A percentile compares a stretch with the other conserved stretches of the same genome.
phyloP scores from a whole-genome alignment of 2,888 invertebrate species.

The Epinotia bilunana region DNA sequence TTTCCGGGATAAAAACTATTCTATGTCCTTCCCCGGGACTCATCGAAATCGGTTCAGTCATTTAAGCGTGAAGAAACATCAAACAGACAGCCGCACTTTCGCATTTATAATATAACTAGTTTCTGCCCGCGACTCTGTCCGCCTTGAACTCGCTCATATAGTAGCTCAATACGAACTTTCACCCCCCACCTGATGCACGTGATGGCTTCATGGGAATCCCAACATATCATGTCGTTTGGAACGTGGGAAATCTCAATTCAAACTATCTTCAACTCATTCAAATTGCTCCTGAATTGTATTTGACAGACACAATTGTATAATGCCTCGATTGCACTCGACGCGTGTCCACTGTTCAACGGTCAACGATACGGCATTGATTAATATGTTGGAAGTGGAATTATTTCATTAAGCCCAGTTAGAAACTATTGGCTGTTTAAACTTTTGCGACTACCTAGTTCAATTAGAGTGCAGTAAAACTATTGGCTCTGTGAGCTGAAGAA shows the following conservation, averaged over 20 bases:
- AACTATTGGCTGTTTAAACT: neutral
- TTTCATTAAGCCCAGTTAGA: slow-evolving; percentile 6
- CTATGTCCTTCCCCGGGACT: no score
- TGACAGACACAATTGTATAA: slow-evolving; percentile 59
- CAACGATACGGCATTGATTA: slow-evolving; percentile 6
- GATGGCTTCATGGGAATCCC: neutral
- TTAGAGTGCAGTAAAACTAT: neutral
- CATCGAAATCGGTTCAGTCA: no score
- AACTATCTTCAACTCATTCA: slow-evolving; percentile 17
- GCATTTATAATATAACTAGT: no score
- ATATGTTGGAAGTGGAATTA: slow-evolving; percentile 20
- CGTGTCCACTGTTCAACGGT: slow-evolving; percentile 10
- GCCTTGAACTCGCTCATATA: no score
- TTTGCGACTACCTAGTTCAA: neutral
- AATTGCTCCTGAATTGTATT: slow-evolving; percentile 52
- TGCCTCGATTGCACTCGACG: slow-evolving; percentile 31
- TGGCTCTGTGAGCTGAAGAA: no score
- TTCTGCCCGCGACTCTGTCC: no score
- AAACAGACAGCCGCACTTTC: no score
- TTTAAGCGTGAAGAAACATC: no score
- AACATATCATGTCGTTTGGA: neutral
- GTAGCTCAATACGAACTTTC: no score
- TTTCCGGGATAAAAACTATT: no score
- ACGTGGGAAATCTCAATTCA: slow-evolving; percentile 21
- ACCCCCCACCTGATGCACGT: no score